Base-by-base conservation (phyloP, 2,888 invertebrate species). In the Macrophya annulata region DNA sequence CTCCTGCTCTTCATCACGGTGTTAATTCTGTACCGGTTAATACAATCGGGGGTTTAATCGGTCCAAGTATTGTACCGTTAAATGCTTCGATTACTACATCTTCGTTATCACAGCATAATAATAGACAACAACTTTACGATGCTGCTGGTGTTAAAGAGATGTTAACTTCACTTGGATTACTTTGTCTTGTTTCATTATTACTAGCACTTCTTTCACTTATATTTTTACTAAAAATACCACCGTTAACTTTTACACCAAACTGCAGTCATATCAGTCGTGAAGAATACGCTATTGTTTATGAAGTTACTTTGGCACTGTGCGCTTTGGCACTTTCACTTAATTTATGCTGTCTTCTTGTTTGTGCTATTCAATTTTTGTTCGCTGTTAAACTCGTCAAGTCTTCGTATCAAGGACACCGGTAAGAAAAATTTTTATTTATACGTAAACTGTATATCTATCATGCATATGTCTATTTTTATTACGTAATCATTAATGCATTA, bases 341-440 rank as follows among this genome's bases (percentile, higher is more conserved):
- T 94, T 95, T 98, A 87, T 98, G 98, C 95, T 98, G 98, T 93
- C 95, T 98, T 86, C 96, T 98, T 90, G 98, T 98, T 91, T 98
- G 98, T 95, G 97, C 98, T 90, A 97, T 98, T 92, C 98, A 99
- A 95, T 98, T 98, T 94, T 96, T 98, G 92, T 98, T 98, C 93
- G 98, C 98, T 77, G 97, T 98, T 89, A 98, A 98, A 94, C 95
- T 99, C 93, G 96, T 98, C 91, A 97, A 98, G 92, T 97, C 97
- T 84, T 97, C 97, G 85, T 97, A 97, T 91, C 93, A 93, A 86
- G 93, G 92, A 87, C 89, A 92, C 86, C 89, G 93, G 93, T 93
- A 87, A 93, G 88, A 88, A 48, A 43, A 10, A 25, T 17, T 37
- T 40, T 82, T n/a, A n/a, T n/a, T n/a, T n/a, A n/a, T n/a, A n/a